Evolutionary conservation across 1,140 invertebrate species (phyloP).

Genomic region (Drosophila obscura): DNA sequence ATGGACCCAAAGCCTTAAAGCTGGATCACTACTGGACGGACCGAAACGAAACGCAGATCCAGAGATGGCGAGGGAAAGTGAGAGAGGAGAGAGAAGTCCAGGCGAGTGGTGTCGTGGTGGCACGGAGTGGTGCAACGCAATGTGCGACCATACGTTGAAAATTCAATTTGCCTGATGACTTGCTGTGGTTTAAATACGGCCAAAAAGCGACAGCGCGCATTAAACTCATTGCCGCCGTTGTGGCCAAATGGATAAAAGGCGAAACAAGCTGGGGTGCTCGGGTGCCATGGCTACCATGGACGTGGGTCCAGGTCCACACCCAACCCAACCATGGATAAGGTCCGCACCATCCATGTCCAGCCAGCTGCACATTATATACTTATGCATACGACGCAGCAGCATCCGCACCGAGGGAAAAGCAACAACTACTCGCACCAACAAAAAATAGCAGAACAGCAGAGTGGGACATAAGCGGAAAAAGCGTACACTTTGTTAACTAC

Average conservation of each 20-base stretch:
- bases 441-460: constrained; percentile 27
- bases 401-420: constrained; percentile 39
- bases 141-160: constrained; percentile 80
- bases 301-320: not conserved
- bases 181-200: constrained; percentile 79
- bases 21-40: not conserved
- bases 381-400: constrained; percentile 65
- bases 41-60: not conserved
- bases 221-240: constrained; percentile 71
- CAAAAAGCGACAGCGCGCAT: constrained; percentile 76
- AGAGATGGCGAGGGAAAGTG: not conserved
- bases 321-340: constrained; percentile 9
- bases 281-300: constrained; percentile 34
- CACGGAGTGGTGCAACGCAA: constrained; percentile 49
- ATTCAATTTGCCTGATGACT: constrained; percentile 83
- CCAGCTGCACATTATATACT: constrained; percentile 76
- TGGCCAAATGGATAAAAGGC: constrained; percentile 61
- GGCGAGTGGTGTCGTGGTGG: constrained; percentile 20
- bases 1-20: constrained; percentile 39
- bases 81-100: not conserved
- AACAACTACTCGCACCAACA: constrained; percentile 8
- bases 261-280: constrained; percentile 24
- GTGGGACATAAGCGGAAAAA: constrained; percentile 62
- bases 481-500: constrained; percentile 80
- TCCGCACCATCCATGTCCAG: constrained; percentile 34